phyloP scores from a whole-genome alignment of 2,113 vertebrate genomes.

The Lycaon pictus region DNA sequence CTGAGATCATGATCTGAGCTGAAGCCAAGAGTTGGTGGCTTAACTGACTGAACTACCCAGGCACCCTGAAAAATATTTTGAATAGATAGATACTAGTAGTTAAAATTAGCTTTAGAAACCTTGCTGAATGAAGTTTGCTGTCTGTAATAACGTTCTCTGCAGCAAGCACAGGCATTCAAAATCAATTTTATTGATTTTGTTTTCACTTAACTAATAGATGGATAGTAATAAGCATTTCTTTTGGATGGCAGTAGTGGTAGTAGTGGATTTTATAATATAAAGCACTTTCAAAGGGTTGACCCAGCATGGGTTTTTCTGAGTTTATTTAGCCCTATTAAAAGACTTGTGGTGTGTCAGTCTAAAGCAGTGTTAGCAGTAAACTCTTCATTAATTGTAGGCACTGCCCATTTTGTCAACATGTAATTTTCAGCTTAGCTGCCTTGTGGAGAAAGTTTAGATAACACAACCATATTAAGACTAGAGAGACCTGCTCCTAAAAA shows the following conservation, averaged over 20 bases:
- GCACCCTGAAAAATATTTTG: not conserved
- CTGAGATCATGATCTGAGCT: too few species aligned
- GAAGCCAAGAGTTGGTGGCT: too few species aligned
- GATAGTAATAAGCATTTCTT: constrained; percentile 1
- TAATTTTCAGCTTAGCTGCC: not conserved
- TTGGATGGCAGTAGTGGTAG: not conserved
- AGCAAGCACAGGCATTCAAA: constrained; percentile 33
- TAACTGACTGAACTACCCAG: too few species aligned
- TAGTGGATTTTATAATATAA: not conserved
- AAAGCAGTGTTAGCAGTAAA: not conserved
- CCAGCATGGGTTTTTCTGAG: not conserved
- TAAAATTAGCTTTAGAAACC: not conserved
- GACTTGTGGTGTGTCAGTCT: not conserved
- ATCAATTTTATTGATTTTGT: not conserved
- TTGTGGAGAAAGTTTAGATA: not conserved
- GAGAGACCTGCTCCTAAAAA: not conserved
- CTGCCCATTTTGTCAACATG: not conserved
- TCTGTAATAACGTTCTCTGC: constrained; percentile 16
- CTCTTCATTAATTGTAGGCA: not conserved
- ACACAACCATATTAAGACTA: not conserved
- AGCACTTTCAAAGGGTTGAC: not conserved
- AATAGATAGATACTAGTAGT: not conserved
- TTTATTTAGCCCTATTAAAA: not conserved
- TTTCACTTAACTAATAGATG: not conserved
- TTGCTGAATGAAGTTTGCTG: not conserved